phyloP scores from a whole-genome alignment of 2,113 vertebrate species.

The Buteo buteo region DNA sequence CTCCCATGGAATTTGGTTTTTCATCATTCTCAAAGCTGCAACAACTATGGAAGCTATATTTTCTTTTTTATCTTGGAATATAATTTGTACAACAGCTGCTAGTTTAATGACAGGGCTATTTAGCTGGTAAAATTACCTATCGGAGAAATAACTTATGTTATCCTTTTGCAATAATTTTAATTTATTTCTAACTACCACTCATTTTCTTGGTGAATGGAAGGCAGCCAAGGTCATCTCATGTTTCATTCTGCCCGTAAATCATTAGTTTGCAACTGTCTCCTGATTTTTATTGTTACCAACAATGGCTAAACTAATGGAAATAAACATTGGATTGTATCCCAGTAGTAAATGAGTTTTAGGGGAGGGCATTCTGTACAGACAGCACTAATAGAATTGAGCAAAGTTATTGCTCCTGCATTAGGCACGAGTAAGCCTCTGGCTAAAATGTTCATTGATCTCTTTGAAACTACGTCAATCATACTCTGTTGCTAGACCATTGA shows the following conservation, averaged over 20 bases:
- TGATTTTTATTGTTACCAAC: constrained; percentile 72
- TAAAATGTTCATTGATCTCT: constrained; percentile 59
- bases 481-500: constrained; percentile 16
- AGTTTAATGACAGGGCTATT: constrained; percentile 66
- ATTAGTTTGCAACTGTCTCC: constrained; percentile 62
- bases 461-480: background rate
- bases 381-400: constrained; percentile 47
- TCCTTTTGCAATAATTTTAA: constrained; percentile 67
- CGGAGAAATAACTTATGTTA: constrained; percentile 63
- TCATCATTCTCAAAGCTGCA: background rate
- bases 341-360: constrained; percentile 56
- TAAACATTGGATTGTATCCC: constrained; percentile 68
- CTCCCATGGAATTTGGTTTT: background rate
- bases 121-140: constrained; percentile 69
- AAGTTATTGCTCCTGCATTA: constrained; percentile 54
- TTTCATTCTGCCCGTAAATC: constrained; percentile 63
- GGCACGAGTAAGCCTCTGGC: constrained; percentile 23
- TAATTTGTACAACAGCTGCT: constrained; percentile 68
- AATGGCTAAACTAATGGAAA: constrained; percentile 67
- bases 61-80: constrained; percentile 28
- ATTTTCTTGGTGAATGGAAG: constrained; percentile 61
- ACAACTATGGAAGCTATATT: background rate
- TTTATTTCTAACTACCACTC: constrained; percentile 63
- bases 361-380: constrained; percentile 50
- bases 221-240: constrained; percentile 53